Conservation (phyloP, 2,797 vertebrate species). For the Monodelphis domestica region DNA sequence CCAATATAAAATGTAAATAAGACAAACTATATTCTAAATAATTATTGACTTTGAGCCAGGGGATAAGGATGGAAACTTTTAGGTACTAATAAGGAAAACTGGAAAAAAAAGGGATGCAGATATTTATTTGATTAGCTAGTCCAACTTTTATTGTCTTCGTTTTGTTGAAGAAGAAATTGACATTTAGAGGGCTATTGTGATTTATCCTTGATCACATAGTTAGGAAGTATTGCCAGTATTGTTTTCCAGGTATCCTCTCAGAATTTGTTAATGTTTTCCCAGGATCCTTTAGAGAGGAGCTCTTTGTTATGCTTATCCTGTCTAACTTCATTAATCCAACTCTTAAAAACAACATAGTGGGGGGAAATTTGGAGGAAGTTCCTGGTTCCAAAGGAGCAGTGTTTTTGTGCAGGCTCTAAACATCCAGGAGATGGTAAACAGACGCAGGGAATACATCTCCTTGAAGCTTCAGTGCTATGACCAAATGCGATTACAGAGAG, state of each 20-base stretch:
- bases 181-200: neutral
- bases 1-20: neutral
- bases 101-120: neutral
- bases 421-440: neutral
- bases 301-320: neutral
- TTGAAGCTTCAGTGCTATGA: neutral
- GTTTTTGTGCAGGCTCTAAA: neutral
- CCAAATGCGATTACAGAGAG: neutral
- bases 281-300: neutral
- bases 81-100: neutral
- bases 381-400: neutral
- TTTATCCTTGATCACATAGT: neutral
- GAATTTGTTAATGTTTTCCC: neutral
- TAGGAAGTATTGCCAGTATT: neutral
- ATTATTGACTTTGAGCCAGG: neutral
- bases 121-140: neutral
- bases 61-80: neutral
- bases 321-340: neutral
- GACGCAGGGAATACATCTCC: neutral
- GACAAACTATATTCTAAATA: neutral
- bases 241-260: neutral
- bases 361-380: neutral
- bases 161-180: neutral
- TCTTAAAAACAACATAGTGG: neutral
- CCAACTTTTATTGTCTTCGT: neutral